Evolutionary conservation across 2,113 vertebrate genomes (phyloP), one percentile per base, ranked within the genome.

Genomic region (Tetrao urogallus): DNA sequence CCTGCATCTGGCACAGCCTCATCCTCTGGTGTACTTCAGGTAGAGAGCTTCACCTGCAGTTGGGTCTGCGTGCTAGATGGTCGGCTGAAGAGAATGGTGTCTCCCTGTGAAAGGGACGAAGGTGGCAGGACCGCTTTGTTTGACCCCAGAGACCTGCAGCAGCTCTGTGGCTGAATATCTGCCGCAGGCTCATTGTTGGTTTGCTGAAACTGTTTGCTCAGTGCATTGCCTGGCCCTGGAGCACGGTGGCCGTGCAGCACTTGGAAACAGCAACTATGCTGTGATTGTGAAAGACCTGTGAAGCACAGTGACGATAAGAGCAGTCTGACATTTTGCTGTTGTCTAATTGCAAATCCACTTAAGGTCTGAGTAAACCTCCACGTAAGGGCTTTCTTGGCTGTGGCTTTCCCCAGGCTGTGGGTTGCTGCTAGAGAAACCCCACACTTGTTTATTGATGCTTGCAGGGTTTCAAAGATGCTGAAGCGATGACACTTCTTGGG

Each of bases 381-480:
- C 0, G 3, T 67, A 77, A 92, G 72, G 87, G 47, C 75, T 94
- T 85, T 76, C 66, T 69, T 79, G 64, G 64, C 69, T 83, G 85
- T 72, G 86, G 85, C 93, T 96, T 94, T 89, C 89, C 76, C 85
- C 0, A 0, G 47, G 65, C 88, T 81, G 88, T 71, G 82, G 72
- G 69, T 66, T 75, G 79, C 82, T 93, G 94, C 73, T 0, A 8
- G 93, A 88, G 89, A 88, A 97, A 81, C 94, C 89, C 87, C 79
- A 57, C 4, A 0, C 76, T 94, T 89, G 90, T 95, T 95, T 94
- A 48, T 90, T 92, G 91, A 90, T 65, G 54, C 67, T 92, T 80
- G 72, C 56, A 56, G 60, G 67, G 88, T 78, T 91, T 90, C 58
- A 45, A 72, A 92, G 70, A 6, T 88, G 24, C 85, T 86, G 20